Base-by-base conservation (phyloP, 2,113 vertebrate species). In the Syrmaticus mikado region DNA sequence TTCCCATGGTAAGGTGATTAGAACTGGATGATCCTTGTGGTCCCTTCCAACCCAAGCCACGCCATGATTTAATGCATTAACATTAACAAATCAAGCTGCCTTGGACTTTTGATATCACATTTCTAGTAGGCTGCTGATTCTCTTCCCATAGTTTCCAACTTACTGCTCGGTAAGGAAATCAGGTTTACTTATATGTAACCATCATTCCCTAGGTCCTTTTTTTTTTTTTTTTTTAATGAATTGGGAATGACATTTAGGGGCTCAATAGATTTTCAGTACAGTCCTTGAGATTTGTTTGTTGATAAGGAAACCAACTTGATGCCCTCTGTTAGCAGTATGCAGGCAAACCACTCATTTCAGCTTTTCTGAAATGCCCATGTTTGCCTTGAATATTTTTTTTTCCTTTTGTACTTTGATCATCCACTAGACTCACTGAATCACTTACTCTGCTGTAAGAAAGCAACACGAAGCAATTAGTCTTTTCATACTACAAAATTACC, bases 331-430 rank as follows among this genome's bases (percentile, higher is more conserved):
- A 74, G 28, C 40, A 78, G 85, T 34, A 74, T 0, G 1, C 55
- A 78, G 43, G 65, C n/a, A 85, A 81, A 25, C 13, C 52, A 80
- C 58, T 67, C 12, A 68, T 55, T 91, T 82, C 76, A 85, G 43
- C 55, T 91, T 45, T 70, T 38, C 66, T 93, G 43, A 91, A 88
- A 91, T 36, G 36, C 43, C 50, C 82, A 88, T 77, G 74, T 74
- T 88, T 91, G 50, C 55, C 43, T 57, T 75, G 45, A 66, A 34
- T 57, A 25, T 53, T 8, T 17, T 32, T 60, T 74, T 79, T 48
- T 52, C 5, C 17, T 66, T 65, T 62, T 67, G 16, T 57, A 79
- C 66, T 91, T 87, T 93, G 70, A 89, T 91, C 86, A 78, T 64
- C 25, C 19, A 72, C 46, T 66, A 75, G 52, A 91, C 43, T 76